Evolutionary conservation across 2,888 invertebrate genomes (phyloP), one percentile per base, ranked within the genome.

Genomic region (Epinotia bilunana): DNA sequence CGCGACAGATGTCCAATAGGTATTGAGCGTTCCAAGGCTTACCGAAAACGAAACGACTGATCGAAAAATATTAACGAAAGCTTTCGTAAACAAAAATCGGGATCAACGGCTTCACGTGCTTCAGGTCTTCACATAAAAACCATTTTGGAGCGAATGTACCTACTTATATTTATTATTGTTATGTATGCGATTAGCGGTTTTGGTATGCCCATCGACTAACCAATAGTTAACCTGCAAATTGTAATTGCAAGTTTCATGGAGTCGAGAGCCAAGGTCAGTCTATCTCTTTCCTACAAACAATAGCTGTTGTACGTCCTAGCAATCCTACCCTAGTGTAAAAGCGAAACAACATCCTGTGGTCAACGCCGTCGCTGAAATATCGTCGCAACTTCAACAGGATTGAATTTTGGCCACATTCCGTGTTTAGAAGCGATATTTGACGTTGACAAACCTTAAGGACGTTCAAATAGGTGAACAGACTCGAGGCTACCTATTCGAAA

Each of bases 361-460:
- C 74, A 74, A 67, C 60, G 28, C 53, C 55, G 70, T 64, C 72
- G 39, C 33, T 70, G 74, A 78, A 76, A 73, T 77, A 78, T 77
- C 20, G 72, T 72, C 55, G 46, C 60, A 74, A 53, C 74, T 58
- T 64, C 61, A 55, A 70, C 57, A 63, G 61, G 65, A 73, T 73
- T 71, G 71, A 75, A 71, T 67, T 73, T 73, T 70, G 65, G 64
- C 60, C 74, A 70, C 70, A 65, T 70, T 70, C 64, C 70, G 53
- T 43, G 70, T 64, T 69, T 57, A 33, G 43, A 53, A 74, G 58
- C 53, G n/a, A 60, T 74, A 70, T 74, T 69, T 62, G 69, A 60
- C 53, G 23, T 43, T 70, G 46, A 63, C 68, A 63, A 70, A 64
- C n/a, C 23, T 55, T 55, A 49, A 11, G 49, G 49, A 39, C 39